Evolutionary conservation across 2,888 invertebrate species (phyloP).

Genomic region (Agrochola lychnidis): DNA sequence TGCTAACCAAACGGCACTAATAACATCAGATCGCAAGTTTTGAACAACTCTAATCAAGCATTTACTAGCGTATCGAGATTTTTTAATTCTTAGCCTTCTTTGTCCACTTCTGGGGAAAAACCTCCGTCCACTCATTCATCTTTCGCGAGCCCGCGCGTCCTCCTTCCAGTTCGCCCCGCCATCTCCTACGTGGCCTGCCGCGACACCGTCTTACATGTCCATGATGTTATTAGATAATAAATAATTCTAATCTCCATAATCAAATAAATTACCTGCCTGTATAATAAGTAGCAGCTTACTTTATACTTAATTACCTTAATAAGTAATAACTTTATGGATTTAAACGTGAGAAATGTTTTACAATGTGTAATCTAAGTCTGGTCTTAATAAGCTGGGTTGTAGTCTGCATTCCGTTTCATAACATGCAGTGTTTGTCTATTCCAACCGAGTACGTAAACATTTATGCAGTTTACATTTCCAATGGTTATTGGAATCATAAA

Average conservation of each 20-base stretch:
- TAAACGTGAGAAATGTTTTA: constrained; percentile 31
- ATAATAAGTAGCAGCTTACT: constrained; percentile 11
- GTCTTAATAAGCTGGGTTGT: constrained; percentile 22
- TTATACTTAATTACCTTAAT: constrained; percentile 11
- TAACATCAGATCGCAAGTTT: background rate
- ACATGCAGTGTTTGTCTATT: constrained; percentile 23
- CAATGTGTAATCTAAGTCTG: constrained; percentile 8
- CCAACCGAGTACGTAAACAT: constrained; percentile 7
- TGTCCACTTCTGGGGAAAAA: no score
- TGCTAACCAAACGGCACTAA: background rate
- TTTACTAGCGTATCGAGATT: background rate
- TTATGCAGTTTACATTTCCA: constrained; percentile 1
- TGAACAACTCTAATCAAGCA: background rate
- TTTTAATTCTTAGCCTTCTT: no score
- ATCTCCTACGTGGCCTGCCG: no score
- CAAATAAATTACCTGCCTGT: constrained; percentile 9
- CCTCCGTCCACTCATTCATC: no score
- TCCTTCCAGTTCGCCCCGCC: no score
- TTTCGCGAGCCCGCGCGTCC: no score
- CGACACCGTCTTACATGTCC: no score
- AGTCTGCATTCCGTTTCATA: constrained; percentile 18
- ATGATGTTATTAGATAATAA: no score
- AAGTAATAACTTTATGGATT: constrained; percentile 11
- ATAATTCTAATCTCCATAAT: background rate
- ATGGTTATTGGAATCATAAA: constrained; percentile 10